Percentiles rank a stretch among this genome's conserved stretches.
Conservation (phyloP, 2,888 invertebrate genomes). For the Drosophila suboccidentalis region DNA sequence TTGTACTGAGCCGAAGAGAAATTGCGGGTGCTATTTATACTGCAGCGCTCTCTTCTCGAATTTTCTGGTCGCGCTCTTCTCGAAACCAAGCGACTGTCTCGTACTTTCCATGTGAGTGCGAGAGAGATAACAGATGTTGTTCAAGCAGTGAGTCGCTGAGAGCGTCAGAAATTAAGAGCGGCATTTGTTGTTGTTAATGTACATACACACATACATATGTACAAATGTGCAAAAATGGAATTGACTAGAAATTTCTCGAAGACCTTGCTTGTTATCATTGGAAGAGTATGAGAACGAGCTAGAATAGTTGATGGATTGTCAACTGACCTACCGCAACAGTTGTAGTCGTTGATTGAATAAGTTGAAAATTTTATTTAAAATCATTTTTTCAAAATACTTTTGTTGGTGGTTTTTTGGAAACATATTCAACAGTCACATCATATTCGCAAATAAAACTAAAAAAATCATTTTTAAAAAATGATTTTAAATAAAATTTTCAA, state of each 20-base stretch:
- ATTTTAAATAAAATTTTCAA: slow-evolving; percentile 26
- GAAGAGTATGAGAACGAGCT: neutral
- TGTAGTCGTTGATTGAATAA: no score
- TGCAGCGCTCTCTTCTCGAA: slow-evolving; percentile 47
- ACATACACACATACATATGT: neutral
- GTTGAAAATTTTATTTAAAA: slow-evolving; percentile 24
- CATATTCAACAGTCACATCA: no score
- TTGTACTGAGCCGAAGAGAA: slow-evolving; percentile 56
- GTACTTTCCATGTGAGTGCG: slow-evolving; percentile 9
- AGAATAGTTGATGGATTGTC: neutral
- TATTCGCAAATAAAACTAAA: neutral
- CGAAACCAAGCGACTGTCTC: slow-evolving; percentile 34
- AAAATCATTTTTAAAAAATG: neutral
- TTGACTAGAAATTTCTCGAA: no score
- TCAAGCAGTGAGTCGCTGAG: neutral
- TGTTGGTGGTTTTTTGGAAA: no score
- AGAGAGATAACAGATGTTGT: neutral
- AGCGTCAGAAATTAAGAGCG: neutral
- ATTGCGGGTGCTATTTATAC: slow-evolving; percentile 65
- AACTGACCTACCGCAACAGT: slow-evolving; percentile 9
- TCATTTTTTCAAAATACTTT: no score
- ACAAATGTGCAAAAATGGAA: no score
- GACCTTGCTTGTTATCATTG: neutral
- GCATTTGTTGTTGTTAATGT: neutral
- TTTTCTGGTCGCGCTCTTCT: slow-evolving; percentile 55